Conservation (phyloP, 1,140 invertebrate genomes). For the Diabrotica undecimpunctata region DNA sequence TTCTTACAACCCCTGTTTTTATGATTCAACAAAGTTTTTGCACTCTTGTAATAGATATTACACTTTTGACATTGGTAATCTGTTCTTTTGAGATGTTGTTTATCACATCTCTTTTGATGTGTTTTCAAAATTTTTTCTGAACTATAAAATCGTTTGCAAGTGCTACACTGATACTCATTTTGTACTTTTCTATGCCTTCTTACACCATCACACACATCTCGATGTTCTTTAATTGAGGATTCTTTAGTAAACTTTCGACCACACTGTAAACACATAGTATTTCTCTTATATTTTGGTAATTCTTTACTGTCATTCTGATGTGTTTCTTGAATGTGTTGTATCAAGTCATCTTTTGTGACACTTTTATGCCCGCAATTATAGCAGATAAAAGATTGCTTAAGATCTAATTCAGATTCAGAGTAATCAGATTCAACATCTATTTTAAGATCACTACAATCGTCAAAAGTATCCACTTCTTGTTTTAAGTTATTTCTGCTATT, state of each 20-base stretch:
- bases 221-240: conserved; percentile 15
- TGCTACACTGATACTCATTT: conserved; percentile 11
- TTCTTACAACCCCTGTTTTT: conserved; percentile 10
- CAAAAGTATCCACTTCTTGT: not conserved
- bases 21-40: conserved; percentile 10
- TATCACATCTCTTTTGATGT: conserved; percentile 8
- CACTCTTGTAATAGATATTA: conserved; percentile 9
- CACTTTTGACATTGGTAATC: conserved; percentile 13
- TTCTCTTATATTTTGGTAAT: conserved; percentile 6
- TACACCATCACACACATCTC: conserved; percentile 8
- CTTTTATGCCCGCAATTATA: conserved; percentile 15
- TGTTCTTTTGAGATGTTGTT: conserved; percentile 3
- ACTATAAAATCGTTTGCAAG: conserved; percentile 10
- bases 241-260: conserved; percentile 13
- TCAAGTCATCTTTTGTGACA: conserved; percentile 15
- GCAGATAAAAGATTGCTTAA: conserved; percentile 12
- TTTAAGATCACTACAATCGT: conserved; percentile 10
- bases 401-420: not conserved
- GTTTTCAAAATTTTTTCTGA: conserved; percentile 15
- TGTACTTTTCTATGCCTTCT: conserved; percentile 12
- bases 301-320: conserved; percentile 10
- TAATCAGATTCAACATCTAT: conserved; percentile 4
- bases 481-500: not conserved
- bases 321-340: conserved; percentile 15
- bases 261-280: conserved; percentile 9